These are phyloP conservation scores for Brotula barbata DNA, from an alignment of 2,797 vertebrate genomes.

Conservation along the genomic window DNA sequence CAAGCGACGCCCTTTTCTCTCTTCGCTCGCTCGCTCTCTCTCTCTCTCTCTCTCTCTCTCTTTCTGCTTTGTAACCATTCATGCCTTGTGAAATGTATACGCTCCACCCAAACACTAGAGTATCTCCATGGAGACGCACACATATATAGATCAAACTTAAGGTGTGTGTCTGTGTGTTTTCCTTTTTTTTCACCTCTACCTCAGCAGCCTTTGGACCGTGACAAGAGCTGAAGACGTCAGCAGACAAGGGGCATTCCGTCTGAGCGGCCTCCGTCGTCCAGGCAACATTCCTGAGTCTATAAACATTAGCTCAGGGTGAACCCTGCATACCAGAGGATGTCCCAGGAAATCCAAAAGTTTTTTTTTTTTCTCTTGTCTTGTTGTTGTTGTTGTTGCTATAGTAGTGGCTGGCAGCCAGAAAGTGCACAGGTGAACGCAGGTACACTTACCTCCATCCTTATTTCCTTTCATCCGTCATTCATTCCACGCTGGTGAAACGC, in stretches of 20 bases:
- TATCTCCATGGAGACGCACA: conserved; percentile 66
- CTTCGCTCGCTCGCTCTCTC: conserved; percentile 38
- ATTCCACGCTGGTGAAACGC: conserved; percentile 27
- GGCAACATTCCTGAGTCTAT: conserved; percentile 79
- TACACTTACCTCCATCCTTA: conserved; percentile 28
- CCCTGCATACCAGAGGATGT: conserved; percentile 76
- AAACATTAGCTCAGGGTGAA: conserved; percentile 76
- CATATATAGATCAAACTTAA: conserved; percentile 60
- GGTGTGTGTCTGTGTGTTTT: conserved; percentile 61
- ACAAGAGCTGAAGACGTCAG: conserved; percentile 74
- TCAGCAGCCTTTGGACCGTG: conserved; percentile 66
- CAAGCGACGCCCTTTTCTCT: conserved; percentile 57
- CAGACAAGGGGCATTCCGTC: conserved; percentile 78
- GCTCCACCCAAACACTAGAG: conserved; percentile 72
- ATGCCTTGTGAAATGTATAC: conserved; percentile 53
- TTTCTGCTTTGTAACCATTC: conserved; percentile 57
- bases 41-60: conserved; percentile 28
- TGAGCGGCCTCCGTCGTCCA: conserved; percentile 67
- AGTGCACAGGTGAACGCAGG: conserved; percentile 62
- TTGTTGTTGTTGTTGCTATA: conserved; percentile 77
- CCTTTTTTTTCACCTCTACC: conserved; percentile 39
- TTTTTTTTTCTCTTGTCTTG: conserved; percentile 68
- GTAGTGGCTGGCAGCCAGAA: conserved; percentile 62
- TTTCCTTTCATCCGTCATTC: neutral
- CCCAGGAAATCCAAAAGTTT: conserved; percentile 69